Evolutionary conservation across 2,113 vertebrate genomes (phyloP).

Genomic region (Pantherophis guttatus): DNA sequence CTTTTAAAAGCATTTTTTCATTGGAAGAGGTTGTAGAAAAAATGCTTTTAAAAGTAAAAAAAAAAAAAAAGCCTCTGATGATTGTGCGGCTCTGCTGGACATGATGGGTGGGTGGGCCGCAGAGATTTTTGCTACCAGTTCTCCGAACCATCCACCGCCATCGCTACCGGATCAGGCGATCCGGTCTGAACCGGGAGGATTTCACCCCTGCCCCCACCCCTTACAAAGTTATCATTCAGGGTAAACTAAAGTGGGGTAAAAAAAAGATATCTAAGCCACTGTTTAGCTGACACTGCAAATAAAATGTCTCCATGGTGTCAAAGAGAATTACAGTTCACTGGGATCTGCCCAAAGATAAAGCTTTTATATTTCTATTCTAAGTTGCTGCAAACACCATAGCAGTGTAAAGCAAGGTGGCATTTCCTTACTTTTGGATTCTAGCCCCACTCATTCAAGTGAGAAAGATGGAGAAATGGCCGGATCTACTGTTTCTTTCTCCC

Average conservation of each 20-base stretch:
- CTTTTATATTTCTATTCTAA: background rate
- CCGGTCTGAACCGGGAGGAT: no score
- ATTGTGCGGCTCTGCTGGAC: no score
- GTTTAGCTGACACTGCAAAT: background rate
- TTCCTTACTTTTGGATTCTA: background rate
- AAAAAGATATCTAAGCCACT: background rate
- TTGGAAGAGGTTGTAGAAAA: no score
- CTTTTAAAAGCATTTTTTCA: no score
- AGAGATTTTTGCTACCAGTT: no score
- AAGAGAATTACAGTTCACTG: background rate
- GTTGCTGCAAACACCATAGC: background rate
- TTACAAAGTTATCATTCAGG: background rate
- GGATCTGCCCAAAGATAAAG: background rate
- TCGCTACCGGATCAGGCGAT: no score
- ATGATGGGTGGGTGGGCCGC: no score
- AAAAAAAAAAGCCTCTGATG: no score
- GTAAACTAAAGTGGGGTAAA: background rate
- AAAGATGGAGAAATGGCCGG: background rate
- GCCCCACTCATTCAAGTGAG: background rate
- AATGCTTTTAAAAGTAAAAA: no score
- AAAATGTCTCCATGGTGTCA: background rate
- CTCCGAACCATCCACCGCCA: no score
- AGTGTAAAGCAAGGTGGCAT: background rate
- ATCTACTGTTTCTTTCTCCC: background rate
- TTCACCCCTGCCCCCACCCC: no score